Evolutionary conservation across 1,140 invertebrate species (phyloP), one percentile per base, ranked within the genome.

Genomic region (Anthonomus grandis): DNA sequence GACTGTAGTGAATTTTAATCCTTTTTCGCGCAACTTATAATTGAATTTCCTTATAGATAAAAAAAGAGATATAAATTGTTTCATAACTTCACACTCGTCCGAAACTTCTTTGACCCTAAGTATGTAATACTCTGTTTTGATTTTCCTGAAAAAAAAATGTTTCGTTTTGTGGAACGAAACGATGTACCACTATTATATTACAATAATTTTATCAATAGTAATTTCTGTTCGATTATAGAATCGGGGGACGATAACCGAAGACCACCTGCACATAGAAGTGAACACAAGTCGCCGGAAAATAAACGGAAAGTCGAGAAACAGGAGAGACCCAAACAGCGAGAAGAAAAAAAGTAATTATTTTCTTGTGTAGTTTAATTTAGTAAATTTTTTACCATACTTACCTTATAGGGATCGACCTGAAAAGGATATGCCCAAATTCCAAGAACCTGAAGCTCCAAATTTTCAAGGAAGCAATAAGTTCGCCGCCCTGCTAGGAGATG

Each of bases 401-500:
- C 56, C 49, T 66, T 61, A 3, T 51, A 71, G 67, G 19, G 67
- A 70, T 15, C 53, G 49, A 52, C 59, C 42, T 3, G 68, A 73
- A 18, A 62, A 61, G 27, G 70, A 71, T 38, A 69, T 72, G 69
- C 70, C 71, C 17, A 72, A 71, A 62, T 59, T 73, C 22, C 65
- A 70, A 49, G 65, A 70, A 58, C 64, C 63, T 9, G 68, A 70
- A 57, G 66, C 67, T 12, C 64, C 69, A 18, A 70, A 70, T 56
- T 70, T 72, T 45, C 61, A 64, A 18, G 68, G 53, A 1, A 65
- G 56, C 34, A 72, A 72, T 47, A 67, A 71, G 56, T 72, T 67
- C 54, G 68, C 70, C 38, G 67, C 60, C 63, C 66, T 85, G 81
- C n/a, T n/a, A n/a, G n/a, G n/a, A n/a, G n/a, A n/a, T n/a, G 44